Base-by-base conservation (phyloP, 2,113 vertebrate genomes). In the Prochilodus magdalenae region DNA sequence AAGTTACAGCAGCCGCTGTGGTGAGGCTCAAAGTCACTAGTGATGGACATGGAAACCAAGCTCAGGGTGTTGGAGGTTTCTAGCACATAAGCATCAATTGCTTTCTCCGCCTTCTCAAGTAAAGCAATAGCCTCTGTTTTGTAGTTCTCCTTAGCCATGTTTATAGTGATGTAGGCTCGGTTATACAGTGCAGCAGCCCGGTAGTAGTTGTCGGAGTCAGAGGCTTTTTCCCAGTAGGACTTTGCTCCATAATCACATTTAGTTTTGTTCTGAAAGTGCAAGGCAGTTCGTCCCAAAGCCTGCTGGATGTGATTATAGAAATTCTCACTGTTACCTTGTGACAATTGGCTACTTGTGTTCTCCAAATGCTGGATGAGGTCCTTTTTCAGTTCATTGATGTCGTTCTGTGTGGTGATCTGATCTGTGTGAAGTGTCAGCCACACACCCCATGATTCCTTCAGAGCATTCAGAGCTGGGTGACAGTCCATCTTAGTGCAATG, bases 131-230 rank as follows among this genome's bases (percentile, higher is more conserved):
- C 85, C 18, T 81, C 26, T 12, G 13, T 15, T 47, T 73, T 85
- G 73, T 88, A 85, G 63, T 62, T 77, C 10, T 76, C 22, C 15
- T 78, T 27, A 14, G 20, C 44, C 44, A 87, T 13, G 62, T 88
- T 88, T 55, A 88, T 87, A 59, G 76, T 85, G 15, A 85, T 75
- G 16, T 77, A 88, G 36, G 85, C 82, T 30, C 77, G 73, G 40
- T 84, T 86, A 51, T 86, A 86, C 1, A 87, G 65, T 29, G 85
- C 73, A 20, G 73, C 70, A 12, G 85, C 82, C 57, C 67, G 30
- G 62, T 67, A 77, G 62, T 67, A 53, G 4, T 1, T 29, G 27
- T 66, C 62, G 2, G 62, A 77, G 0, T 51, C 27, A 10, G 26
- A 55, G 7, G 13, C 75, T 53, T 20, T 77, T 18, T 67, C 10